These are phyloP conservation scores for Hydrochoerus hydrochaeris DNA, from an alignment of 2,113 vertebrate species.

Conservation along the genomic window DNA sequence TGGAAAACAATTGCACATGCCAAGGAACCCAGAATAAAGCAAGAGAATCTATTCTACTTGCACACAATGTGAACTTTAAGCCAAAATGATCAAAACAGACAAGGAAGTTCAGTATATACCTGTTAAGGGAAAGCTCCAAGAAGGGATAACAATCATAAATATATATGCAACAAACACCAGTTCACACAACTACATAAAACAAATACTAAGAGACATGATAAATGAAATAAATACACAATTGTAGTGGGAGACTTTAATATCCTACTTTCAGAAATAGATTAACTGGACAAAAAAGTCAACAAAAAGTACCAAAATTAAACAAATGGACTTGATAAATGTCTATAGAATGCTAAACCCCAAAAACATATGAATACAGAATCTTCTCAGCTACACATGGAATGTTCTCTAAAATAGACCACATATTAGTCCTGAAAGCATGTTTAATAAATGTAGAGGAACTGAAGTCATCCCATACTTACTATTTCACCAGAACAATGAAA, in stretches of 20 bases:
- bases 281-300: neutral
- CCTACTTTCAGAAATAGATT: neutral
- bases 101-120: neutral
- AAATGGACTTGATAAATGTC: neutral
- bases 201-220: neutral
- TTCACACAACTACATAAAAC: neutral
- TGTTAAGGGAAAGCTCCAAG: neutral
- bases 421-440: neutral
- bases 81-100: neutral
- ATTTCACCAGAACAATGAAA: neutral
- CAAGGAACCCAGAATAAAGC: neutral
- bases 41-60: neutral
- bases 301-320: neutral
- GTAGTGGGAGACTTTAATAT: neutral
- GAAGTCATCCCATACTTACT: neutral
- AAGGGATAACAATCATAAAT: neutral
- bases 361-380: neutral
- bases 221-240: neutral
- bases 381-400: neutral
- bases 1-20: neutral
- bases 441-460: neutral
- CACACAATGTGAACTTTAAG: neutral
- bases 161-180: neutral
- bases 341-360: neutral
- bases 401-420: neutral